Base-by-base conservation (phyloP, 1,140 invertebrate species). In the Drosophila fuyamai region DNA sequence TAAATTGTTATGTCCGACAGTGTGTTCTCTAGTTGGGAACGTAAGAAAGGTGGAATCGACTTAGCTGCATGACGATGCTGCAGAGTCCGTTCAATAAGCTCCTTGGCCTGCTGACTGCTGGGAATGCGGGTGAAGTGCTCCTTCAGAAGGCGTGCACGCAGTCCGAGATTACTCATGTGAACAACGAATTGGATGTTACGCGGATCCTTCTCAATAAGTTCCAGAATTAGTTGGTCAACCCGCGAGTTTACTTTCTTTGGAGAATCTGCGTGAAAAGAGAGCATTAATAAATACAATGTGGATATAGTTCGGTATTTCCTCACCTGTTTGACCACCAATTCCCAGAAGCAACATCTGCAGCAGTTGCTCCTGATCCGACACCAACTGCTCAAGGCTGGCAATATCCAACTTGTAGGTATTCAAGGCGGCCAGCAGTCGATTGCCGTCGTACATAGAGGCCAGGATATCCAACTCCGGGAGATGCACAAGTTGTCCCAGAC, bases 1-100 rank as follows among this genome's bases (percentile, higher is more conserved):
- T 93, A 93, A 14, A 93, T 92, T 2, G 93, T 88, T 46, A 95
- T 92, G 71, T 94, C 93, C 10, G 94, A 92, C 6, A 93, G 67
- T 56, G 92, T 93, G 13, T 79, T 65, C 47, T 92, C 75, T 41
- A 94, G 65, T 61, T 92, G 76, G 0, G 48, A 41, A 9, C 82
- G 70, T 29, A 92, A 60, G 9, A 51, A 32, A 0, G 78, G 13
- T 36, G 91, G 93, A 79, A 94, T 72, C 35, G 62, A 16, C 10
- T 4, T 36, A 36, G 80, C 38, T 66, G 92, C 84, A 6, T 71
- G 40, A 1, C 67, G 74, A 16, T 92, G 75, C 13, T 92, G 76
- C 16, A 92, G 58, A 1, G 88, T 91, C 2, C 65, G 80, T 47
- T 91, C 77, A 6, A 92, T 92, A 5, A 93, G 58, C 36, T 91